Conservation (phyloP, 2,113 vertebrate genomes). For the Marmota monax region DNA sequence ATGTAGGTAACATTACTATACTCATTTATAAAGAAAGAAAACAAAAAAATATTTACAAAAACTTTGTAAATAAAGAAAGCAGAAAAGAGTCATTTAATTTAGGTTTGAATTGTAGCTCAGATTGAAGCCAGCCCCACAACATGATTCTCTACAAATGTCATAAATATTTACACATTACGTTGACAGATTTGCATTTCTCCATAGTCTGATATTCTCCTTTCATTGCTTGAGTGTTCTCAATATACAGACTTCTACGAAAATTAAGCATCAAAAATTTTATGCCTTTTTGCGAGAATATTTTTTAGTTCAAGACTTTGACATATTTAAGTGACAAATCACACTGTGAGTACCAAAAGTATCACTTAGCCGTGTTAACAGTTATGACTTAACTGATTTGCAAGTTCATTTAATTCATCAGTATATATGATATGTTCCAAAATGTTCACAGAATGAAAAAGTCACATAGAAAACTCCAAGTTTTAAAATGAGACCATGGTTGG, state of each 20-base stretch:
- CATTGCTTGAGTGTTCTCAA: conserved; percentile 86
- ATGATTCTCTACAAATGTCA: neutral
- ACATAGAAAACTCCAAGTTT: neutral
- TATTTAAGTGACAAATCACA: neutral
- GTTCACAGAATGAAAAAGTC: neutral
- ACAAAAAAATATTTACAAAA: neutral
- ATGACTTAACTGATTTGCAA: neutral
- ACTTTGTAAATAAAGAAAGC: neutral
- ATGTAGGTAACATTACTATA: neutral
- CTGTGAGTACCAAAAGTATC: neutral
- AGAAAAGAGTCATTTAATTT: neutral
- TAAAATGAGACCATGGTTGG: neutral
- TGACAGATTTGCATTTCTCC: conserved; percentile 75
- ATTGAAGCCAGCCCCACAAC: neutral
- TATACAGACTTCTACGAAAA: conserved; percentile 82
- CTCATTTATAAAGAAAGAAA: neutral
- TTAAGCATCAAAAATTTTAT: conserved; percentile 77
- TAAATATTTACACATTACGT: conserved; percentile 44
- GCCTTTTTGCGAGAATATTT: conserved; percentile 63
- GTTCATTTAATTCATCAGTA: neutral
- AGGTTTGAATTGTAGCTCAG: neutral
- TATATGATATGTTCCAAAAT: neutral
- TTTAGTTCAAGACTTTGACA: conserved; percentile 22
- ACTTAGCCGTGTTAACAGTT: neutral
- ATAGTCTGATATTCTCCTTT: conserved; percentile 83